Conservation (phyloP, 2,888 invertebrate species). For the Microplitis manilae region DNA sequence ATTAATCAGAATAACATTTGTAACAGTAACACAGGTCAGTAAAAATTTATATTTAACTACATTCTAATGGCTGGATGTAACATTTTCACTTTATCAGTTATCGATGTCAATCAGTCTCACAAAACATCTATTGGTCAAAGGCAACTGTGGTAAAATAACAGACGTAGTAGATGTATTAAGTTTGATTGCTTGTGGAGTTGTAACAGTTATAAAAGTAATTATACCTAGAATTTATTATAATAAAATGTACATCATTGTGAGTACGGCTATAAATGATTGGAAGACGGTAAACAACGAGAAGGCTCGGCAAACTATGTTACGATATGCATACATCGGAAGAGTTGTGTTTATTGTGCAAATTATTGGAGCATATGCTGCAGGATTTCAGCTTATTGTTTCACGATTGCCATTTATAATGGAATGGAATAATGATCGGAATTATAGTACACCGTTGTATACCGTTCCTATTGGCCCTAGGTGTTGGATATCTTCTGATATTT, state of each 20-base stretch:
- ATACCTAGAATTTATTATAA: slow-evolving; percentile 32
- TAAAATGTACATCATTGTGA: slow-evolving; percentile 41
- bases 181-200: slow-evolving; percentile 38
- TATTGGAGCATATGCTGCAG: slow-evolving; percentile 15
- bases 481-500: slow-evolving; percentile 27
- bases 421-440: neutral
- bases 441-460: slow-evolving; percentile 6
- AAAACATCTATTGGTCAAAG: slow-evolving; percentile 33
- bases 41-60: neutral
- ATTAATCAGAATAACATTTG: slow-evolving; percentile 20
- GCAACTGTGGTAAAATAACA: slow-evolving; percentile 44
- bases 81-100: slow-evolving; percentile 35
- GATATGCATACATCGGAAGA: slow-evolving; percentile 38
- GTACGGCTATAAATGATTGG: slow-evolving; percentile 48
- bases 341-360: slow-evolving; percentile 36
- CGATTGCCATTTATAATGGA: slow-evolving; percentile 2
- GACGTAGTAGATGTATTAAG: slow-evolving; percentile 44
- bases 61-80: neutral
- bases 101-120: slow-evolving; percentile 44
- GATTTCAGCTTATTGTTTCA: slow-evolving; percentile 18
- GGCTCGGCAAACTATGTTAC: slow-evolving; percentile 41
- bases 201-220: slow-evolving; percentile 46
- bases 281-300: slow-evolving; percentile 19
- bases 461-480: slow-evolving; percentile 43
- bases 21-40: slow-evolving; percentile 38